Evolutionary conservation across 1,140 invertebrate genomes (phyloP).

Genomic region (Euglossa dilemma): DNA sequence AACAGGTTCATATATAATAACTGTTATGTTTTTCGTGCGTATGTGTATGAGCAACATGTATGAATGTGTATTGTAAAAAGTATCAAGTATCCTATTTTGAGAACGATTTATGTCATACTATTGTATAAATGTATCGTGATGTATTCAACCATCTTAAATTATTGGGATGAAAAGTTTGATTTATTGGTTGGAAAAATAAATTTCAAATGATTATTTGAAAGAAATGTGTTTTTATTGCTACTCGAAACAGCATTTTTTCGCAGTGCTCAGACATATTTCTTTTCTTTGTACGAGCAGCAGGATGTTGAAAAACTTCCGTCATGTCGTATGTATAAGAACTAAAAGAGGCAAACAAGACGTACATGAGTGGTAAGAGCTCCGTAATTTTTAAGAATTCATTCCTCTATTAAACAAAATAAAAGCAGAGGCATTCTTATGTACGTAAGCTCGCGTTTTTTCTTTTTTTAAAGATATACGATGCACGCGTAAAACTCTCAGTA

Average conservation of each 20-base stretch:
- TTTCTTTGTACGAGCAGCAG: constrained; percentile 52
- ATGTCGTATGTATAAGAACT: constrained; percentile 44
- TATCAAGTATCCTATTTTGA: background rate
- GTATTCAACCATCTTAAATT: constrained; percentile 36
- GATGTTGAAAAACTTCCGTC: constrained; percentile 16
- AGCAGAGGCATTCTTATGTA: constrained; percentile 4
- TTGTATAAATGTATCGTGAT: constrained; percentile 9
- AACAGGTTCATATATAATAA: constrained; percentile 30
- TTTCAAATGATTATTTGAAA: constrained; percentile 54
- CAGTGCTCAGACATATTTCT: constrained; percentile 29
- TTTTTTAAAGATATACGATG: background rate
- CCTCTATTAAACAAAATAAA: constrained; percentile 19
- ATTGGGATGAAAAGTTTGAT: constrained; percentile 35
- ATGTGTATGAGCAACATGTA: constrained; percentile 3
- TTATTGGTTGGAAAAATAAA: constrained; percentile 45
- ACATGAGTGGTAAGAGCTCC: constrained; percentile 12
- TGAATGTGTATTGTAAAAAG: constrained; percentile 32
- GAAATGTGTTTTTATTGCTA: constrained; percentile 67
- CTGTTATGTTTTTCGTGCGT: background rate
- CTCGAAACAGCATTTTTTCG: constrained; percentile 50
- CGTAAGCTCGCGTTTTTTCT: constrained; percentile 22
- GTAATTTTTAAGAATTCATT: background rate
- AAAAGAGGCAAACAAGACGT: constrained; percentile 43
- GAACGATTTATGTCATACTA: background rate
- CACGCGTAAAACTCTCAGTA: background rate